Percentiles rank a stretch among this genome's conserved stretches.
These are phyloP conservation scores for Temnothorax longispinosus DNA, from an alignment of 1,140 invertebrate species.

Conservation along the genomic window DNA sequence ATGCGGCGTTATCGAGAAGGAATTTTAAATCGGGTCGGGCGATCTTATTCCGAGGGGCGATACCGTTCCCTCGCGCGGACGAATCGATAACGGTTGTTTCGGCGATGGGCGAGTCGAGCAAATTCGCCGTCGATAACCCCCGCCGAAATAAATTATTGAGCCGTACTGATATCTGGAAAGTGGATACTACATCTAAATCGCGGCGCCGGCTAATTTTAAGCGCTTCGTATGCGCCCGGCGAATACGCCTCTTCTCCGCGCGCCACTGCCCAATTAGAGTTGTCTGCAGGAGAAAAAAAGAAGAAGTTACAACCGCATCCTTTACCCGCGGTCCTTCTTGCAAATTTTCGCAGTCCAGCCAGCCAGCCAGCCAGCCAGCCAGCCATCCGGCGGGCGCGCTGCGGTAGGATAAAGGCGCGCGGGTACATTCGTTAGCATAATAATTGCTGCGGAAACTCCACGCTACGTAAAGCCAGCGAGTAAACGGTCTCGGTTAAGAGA, in stretches of 20 bases:
- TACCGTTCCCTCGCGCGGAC: neutral
- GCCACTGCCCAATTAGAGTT: conserved; percentile 65
- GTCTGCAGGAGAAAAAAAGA: conserved; percentile 36
- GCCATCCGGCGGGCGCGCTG: conserved; percentile 40
- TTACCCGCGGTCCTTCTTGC: conserved; percentile 52
- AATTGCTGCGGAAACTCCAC: conserved; percentile 57
- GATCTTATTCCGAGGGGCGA: conserved; percentile 1
- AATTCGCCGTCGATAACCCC: neutral
- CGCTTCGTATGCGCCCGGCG: conserved; percentile 58
- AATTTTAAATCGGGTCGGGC: conserved; percentile 1
- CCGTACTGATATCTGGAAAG: conserved; percentile 41
- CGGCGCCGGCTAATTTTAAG: conserved; percentile 54
- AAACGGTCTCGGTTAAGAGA: conserved; percentile 54
- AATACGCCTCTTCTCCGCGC: conserved; percentile 35
- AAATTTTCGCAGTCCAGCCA: conserved; percentile 64
- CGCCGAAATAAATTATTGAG: conserved; percentile 43
- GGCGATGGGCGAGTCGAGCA: neutral
- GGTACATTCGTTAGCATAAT: conserved; percentile 55
- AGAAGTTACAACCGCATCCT: conserved; percentile 46
- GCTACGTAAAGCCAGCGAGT: conserved; percentile 50
- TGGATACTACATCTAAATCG: conserved; percentile 57
- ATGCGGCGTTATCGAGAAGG: conserved; percentile 27
- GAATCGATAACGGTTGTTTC: conserved; percentile 48
- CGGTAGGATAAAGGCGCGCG: conserved; percentile 49
- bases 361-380: conserved; percentile 37